Evolutionary conservation across 2,113 vertebrate genomes (phyloP), one percentile per base, ranked within the genome.

Genomic region (Passerina amoena): DNA sequence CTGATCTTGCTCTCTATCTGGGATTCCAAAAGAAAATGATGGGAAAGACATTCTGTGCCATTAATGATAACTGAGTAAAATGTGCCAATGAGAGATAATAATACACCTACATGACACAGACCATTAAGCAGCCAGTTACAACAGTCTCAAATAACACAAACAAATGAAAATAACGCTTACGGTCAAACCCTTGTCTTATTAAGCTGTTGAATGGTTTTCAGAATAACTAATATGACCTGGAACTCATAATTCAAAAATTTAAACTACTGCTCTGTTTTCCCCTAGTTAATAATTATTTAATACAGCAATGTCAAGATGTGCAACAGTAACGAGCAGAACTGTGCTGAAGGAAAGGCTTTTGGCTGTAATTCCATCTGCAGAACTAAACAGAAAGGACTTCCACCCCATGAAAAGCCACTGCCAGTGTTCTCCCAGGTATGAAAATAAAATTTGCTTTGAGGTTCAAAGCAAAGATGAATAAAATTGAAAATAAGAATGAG

Each of bases 41-140:
- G 44, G 78, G 86, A 91, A 88, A 92, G 66, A 31, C 90, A 90
- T 90, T 92, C 69, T 48, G n/a, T 47, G 54, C 78, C 93, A 85
- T 94, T 93, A 97, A 95, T 90, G 86, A 96, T 91, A 94, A 82
- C 79, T 44, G 78, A 93, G 85, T 92, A 88, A 95, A 96, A 96
- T 84, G 88, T 95, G 86, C 90, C 91, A 92, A 37, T 70, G 73
- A 95, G 82, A 68, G 85, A 78, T 96, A 97, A 96, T 96, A 93
- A 97, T 92, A 95, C 38, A 97, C 89, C 92, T 94, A 92, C 75
- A 92, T 75, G 94, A 97, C 94, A 95, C 64, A 82, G 94, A 70
- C 88, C 84, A 97, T 98, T 97, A 97, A 92, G 77, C 96, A 97
- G 73, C 61, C 75, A 69, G 45, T 75, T 85, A 93, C 61, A 88